Evolutionary conservation across 2,888 invertebrate species (phyloP), one percentile per base, ranked within the genome.

Genomic region (Serripes groenlandicus): DNA sequence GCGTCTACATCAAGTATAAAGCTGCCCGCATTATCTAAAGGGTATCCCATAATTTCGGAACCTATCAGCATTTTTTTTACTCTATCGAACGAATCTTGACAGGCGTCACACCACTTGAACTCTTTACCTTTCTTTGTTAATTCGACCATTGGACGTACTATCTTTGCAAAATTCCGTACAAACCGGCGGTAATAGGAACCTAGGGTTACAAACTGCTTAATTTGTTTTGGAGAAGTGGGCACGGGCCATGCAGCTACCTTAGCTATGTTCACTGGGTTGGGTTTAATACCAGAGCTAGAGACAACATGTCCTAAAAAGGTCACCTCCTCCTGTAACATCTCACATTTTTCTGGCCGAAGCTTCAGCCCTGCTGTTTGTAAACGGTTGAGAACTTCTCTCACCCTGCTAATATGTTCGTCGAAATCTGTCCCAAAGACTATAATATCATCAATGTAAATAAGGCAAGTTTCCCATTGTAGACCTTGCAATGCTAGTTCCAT

Each of bases 1-100:
- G 81, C 83, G 30, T 87, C 85, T 3, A 74, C 77, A 62, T 85
- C 87, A 28, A 87, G 58, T 15, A 78, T 73, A 62, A 75, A 84
- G 26, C 52, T 54, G 4, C 73, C 78, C 9, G 64, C 78, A 11
- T 78, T 74, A 64, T 64, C 52, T 21, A 42, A 26, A 26, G 66
- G 69, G 26, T 72, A 78, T 5, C 42, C 72, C 72, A 66, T 78
- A 3, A 73, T 49, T 9, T 78, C 68, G 2, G 72, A n/a, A 18
- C 73, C 52, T 18, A 32, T 66, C 35, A 77, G 32, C 18, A 5
- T 21, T 23, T 18, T n/a, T 34, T 70, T 77, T 37, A 75, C 18
- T 15, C 11, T 23, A 3, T 34, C n/a, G 56, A 75, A 75, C 11
- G 75, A 32, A 5, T 34, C 34, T 34, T 75, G 37, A 52, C 68